Percentiles rank a stretch among this genome's conserved stretches.
Conservation (phyloP, 2,797 vertebrate species). For the Coccyzus lansbergi region DNA sequence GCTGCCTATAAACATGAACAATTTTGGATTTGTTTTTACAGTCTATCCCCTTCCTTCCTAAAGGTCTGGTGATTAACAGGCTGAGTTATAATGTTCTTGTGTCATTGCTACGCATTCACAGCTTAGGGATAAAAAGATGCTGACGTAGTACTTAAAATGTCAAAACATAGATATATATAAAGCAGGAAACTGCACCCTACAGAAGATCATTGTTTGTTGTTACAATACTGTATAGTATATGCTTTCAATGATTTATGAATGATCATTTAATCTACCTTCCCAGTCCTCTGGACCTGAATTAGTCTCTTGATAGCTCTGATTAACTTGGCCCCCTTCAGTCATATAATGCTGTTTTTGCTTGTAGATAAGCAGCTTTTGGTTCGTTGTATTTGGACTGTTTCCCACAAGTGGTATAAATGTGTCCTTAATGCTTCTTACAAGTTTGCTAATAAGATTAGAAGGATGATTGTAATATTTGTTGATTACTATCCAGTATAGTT, state of each 20-base stretch:
- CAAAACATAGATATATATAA: constrained; percentile 26
- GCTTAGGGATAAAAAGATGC: constrained; percentile 14
- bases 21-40: constrained; percentile 38
- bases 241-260: constrained; percentile 31
- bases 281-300: constrained; percentile 38
- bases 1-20: not conserved
- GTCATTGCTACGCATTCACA: not conserved
- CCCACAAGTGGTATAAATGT: constrained; percentile 76
- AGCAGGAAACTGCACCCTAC: constrained; percentile 49
- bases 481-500: constrained; percentile 64
- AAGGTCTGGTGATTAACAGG: constrained; percentile 15
- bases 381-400: constrained; percentile 75
- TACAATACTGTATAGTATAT: not conserved
- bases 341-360: constrained; percentile 38
- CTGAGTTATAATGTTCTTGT: not conserved
- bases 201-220: constrained; percentile 20
- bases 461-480: constrained; percentile 74
- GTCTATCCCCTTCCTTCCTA: constrained; percentile 47
- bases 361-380: constrained; percentile 73
- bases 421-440: constrained; percentile 75
- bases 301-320: constrained; percentile 52
- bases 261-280: constrained; percentile 36
- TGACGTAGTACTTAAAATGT: constrained; percentile 44
- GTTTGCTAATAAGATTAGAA: constrained; percentile 75
- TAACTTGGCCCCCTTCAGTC: constrained; percentile 43